Conservation (phyloP, 2,888 invertebrate species). For the Notodonta ziczac region DNA sequence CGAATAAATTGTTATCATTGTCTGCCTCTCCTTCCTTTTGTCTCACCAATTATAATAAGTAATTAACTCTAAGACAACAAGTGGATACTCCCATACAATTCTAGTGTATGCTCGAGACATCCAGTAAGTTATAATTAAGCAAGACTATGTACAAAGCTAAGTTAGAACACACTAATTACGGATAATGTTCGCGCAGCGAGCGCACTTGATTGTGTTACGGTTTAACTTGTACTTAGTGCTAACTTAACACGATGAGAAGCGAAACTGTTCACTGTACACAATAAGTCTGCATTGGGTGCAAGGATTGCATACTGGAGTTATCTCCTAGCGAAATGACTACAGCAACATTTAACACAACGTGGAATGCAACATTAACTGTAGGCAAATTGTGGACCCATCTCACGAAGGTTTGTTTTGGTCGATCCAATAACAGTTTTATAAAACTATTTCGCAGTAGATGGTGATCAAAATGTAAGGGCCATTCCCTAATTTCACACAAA, state of each 20-base stretch:
- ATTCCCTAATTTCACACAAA: too few relatives aligned
- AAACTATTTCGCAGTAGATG: too few relatives aligned
- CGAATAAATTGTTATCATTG: too few relatives aligned
- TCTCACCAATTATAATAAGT: too few relatives aligned
- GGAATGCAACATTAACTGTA: neutral
- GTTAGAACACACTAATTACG: slow-evolving; percentile 37
- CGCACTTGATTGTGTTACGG: slow-evolving; percentile 35
- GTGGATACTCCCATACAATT: neutral
- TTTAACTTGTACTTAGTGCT: slow-evolving; percentile 34
- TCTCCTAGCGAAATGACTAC: neutral
- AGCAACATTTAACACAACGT: neutral
- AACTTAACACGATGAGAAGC: slow-evolving; percentile 29
- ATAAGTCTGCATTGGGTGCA: slow-evolving; percentile 26
- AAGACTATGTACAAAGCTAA: slow-evolving; percentile 20
- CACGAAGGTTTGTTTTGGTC: too few relatives aligned
- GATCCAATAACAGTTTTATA: too few relatives aligned
- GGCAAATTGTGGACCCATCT: too few relatives aligned
- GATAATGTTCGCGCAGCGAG: slow-evolving; percentile 30
- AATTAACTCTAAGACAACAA: neutral
- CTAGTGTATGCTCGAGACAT: slow-evolving; percentile 4
- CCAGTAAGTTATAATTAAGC: slow-evolving; percentile 35
- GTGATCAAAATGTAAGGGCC: neutral
- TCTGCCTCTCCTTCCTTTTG: too few relatives aligned
- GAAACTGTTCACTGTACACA: slow-evolving; percentile 20
- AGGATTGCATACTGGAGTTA: slow-evolving; percentile 1